Percentiles rank a stretch among this genome's conserved stretches.
These are phyloP conservation scores for Pherbina coryleti DNA, from an alignment of 2,888 invertebrate genomes.

Conservation along the genomic window DNA sequence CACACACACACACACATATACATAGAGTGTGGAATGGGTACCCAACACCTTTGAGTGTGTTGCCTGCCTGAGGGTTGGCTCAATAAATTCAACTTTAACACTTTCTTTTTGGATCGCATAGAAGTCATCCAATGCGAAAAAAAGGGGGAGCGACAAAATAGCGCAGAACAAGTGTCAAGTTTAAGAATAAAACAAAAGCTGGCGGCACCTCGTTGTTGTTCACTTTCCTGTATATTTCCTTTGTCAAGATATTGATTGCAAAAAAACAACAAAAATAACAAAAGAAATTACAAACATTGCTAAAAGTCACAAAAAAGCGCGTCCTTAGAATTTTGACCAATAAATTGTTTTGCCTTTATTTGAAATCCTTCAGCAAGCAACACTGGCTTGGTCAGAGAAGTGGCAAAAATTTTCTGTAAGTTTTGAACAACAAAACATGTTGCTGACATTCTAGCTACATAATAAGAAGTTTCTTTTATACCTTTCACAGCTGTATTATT, in stretches of 20 bases:
- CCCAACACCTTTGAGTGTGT: not conserved
- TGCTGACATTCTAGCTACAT: too few relatives aligned
- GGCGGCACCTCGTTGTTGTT: constrained; percentile 46
- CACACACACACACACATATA: not conserved
- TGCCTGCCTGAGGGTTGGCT: not conserved
- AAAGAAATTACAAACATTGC: not conserved
- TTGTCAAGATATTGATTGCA: not conserved
- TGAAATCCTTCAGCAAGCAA: not conserved
- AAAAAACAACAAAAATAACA: constrained; percentile 47
- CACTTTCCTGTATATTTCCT: not conserved
- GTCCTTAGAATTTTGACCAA: not conserved
- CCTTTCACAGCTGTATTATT: too few relatives aligned
- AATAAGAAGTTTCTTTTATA: too few relatives aligned
- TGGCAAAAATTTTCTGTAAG: too few relatives aligned
- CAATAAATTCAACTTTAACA: constrained; percentile 55
- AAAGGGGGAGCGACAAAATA: constrained; percentile 53
- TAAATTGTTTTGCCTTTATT: not conserved
- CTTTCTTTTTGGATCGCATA: constrained; percentile 48
- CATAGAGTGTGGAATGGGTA: not conserved
- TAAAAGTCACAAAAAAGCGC: not conserved
- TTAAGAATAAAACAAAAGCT: not conserved
- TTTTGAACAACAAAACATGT: too few relatives aligned
- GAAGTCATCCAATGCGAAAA: not conserved
- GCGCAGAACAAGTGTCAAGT: constrained; percentile 42
- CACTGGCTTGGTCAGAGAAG: not conserved